Conservation (phyloP, 2,113 vertebrate genomes). For the Mormyrus iriodes region DNA sequence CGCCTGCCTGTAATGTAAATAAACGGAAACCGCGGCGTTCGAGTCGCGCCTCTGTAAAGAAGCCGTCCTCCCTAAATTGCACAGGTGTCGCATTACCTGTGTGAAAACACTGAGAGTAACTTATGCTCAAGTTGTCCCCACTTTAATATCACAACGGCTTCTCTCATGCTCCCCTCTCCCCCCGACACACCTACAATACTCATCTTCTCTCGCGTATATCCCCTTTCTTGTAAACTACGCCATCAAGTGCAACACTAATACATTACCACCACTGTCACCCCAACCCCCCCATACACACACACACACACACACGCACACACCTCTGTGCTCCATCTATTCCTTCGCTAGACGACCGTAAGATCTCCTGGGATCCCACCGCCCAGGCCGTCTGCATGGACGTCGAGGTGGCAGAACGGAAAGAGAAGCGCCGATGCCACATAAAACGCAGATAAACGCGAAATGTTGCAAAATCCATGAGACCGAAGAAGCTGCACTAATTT, state of each 20-base stretch:
- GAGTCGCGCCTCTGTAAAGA: background rate
- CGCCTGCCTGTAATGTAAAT: background rate
- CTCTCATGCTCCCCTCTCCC: background rate
- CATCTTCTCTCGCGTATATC: background rate
- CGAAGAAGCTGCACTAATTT: conserved; percentile 30
- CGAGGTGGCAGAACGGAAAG: background rate
- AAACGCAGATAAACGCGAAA: conserved; percentile 27
- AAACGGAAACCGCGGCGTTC: background rate
- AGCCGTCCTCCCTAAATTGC: background rate
- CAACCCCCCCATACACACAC: background rate
- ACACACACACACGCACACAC: conserved; percentile 16
- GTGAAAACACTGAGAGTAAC: background rate
- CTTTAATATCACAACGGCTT: background rate
- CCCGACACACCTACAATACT: conserved; percentile 2
- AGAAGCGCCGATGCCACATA: conserved; percentile 23
- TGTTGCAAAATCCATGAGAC: conserved; percentile 32
- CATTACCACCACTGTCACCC: background rate
- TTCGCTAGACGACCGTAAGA: conserved; percentile 31
- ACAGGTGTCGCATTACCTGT: conserved; percentile 1
- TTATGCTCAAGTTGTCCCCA: background rate
- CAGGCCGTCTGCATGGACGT: conserved; percentile 26
- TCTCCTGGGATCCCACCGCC: conserved; percentile 28
- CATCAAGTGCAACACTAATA: conserved; percentile 30
- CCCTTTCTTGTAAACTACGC: conserved; percentile 29
- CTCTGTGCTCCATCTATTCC: conserved; percentile 32